Percentiles rank a stretch among this genome's conserved stretches.
phyloP scores from a whole-genome alignment of 2,797 vertebrate species.

The Florisuga fusca region DNA sequence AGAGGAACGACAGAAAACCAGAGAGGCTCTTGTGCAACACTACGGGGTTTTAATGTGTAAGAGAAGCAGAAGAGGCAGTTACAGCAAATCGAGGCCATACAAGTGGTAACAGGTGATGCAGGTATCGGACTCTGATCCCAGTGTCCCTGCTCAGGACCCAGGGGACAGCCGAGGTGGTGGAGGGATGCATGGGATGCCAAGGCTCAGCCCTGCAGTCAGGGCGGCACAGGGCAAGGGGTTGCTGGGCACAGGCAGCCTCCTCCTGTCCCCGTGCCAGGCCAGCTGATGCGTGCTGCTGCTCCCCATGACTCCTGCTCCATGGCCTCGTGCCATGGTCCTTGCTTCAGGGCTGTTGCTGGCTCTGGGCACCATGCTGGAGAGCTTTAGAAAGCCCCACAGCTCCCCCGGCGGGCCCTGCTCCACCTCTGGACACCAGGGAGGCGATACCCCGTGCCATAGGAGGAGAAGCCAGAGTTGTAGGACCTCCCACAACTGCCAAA shows the following conservation, averaged over 20 bases:
- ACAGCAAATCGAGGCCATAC: neutral
- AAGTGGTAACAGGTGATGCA: accelerated
- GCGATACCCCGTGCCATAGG: neutral
- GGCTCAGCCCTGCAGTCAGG: neutral
- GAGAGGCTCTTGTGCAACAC: neutral
- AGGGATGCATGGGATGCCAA: neutral
- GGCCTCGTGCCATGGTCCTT: accelerated
- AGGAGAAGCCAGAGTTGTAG: constrained; percentile 3
- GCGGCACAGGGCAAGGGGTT: neutral
- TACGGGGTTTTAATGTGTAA: neutral
- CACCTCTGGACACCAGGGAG: neutral
- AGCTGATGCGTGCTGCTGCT: neutral
- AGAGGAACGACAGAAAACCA: neutral
- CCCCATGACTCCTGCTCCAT: neutral
- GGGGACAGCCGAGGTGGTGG: accelerated
- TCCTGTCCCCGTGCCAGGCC: neutral
- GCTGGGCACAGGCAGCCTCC: neutral
- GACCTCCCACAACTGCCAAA: neutral
- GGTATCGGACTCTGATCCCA: accelerated
- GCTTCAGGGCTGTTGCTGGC: neutral
- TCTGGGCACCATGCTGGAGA: neutral
- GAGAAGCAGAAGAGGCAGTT: neutral
- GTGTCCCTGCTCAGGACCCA: neutral
- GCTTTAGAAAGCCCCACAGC: neutral
- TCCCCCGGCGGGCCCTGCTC: neutral